Evolutionary conservation across 1,140 invertebrate species (phyloP), one percentile per base, ranked within the genome.

Genomic region (Ceratina calcarata): DNA sequence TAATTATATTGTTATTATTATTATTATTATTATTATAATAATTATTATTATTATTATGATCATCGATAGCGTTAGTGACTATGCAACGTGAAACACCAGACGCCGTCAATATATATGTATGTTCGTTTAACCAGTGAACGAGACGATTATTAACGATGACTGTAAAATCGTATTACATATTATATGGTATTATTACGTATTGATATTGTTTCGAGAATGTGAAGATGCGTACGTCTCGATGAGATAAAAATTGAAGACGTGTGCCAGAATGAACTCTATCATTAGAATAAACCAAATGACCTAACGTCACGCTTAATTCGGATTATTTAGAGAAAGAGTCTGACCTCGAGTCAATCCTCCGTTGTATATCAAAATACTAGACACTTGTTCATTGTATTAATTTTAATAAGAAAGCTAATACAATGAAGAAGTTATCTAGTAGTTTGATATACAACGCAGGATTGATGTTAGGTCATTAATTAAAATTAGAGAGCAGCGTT

Each of bases 1-100:
- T 55, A 62, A 61, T 83, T 69, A 80, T 55, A 62, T 58, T 22
- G 10, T 45, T 68, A 77, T 76, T 70, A 71, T 22, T 60, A 27
- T 49, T 22, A 58, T 4, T 51, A 51, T 37, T 62, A 62, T 53
- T 62, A 18, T 75, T 72, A 69, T 32, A 67, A 72, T 62, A 1
- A 61, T 22, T 4, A 18, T 10, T 1, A 62, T 13, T 2, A 22
- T 20, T 18, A 24, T 16, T 22, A 45, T 57, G 27, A 20, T 2
- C 10, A 16, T 45, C 13, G n/a, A 16, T 6, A 20, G n/a, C 7
- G n/a, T 45, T 71, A 83, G 20, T 24, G 13, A 61, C 24, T 37
- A 22, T 71, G 20, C 15, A 61, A 64, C 27, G 37, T 45, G 37
- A 32, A 69, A 57, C 12, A 37, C n/a, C 32, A 66, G 6, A n/a